Evolutionary conservation across 2,113 vertebrate genomes (phyloP).

Genomic region (Calyptomena viridis): DNA sequence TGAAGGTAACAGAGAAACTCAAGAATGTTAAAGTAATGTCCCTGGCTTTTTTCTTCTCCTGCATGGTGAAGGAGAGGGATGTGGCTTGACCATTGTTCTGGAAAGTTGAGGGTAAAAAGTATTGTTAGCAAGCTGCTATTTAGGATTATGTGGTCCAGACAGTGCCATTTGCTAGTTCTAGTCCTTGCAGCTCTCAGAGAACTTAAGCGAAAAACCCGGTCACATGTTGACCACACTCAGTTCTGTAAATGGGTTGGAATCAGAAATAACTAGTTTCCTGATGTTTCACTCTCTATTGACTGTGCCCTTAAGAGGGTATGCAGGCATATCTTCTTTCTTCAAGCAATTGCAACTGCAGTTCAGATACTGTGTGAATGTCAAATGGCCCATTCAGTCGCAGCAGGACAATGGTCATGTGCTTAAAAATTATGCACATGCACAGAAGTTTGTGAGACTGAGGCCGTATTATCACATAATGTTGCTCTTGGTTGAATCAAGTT

Average conservation of each 20-base stretch:
- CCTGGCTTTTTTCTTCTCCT: neutral
- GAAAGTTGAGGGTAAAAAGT: neutral
- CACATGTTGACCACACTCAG: neutral
- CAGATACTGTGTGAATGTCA: neutral
- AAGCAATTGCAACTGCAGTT: neutral
- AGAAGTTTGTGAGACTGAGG: constrained; percentile 26
- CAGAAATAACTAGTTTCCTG: constrained; percentile 8
- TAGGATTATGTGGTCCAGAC: constrained; percentile 7
- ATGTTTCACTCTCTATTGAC: neutral
- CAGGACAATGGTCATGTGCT: neutral
- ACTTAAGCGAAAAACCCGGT: neutral
- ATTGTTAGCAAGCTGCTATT: constrained; percentile 37
- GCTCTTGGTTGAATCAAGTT: constrained; percentile 36
- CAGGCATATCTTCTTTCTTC: neutral
- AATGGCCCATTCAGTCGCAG: neutral
- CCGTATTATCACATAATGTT: constrained; percentile 19
- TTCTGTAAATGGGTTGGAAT: neutral
- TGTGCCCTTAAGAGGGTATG: neutral
- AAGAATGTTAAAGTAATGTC: neutral
- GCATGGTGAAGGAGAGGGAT: neutral
- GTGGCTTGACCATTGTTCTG: constrained; percentile 49
- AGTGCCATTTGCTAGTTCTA: neutral
- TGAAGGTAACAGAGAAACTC: neutral
- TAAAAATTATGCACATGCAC: neutral
- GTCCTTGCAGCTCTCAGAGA: neutral